A percentile compares a stretch with the other conserved stretches of the same genome.
These are phyloP conservation scores for Microtus richardsoni DNA, from an alignment of 2,113 vertebrate genomes.

Conservation along the genomic window DNA sequence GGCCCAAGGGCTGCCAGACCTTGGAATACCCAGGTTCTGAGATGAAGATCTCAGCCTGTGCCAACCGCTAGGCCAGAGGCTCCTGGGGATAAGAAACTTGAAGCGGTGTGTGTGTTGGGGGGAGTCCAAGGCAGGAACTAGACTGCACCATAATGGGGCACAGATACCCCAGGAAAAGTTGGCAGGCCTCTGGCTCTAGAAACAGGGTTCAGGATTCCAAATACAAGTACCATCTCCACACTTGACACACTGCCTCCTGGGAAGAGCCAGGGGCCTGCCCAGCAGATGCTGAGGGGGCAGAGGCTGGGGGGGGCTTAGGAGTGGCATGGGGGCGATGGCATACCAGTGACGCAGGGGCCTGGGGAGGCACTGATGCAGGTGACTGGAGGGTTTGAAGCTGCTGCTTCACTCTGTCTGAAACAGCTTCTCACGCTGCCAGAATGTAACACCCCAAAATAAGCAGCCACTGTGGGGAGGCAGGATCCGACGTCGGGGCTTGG, in stretches of 20 bases:
- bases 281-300: slow-evolving; percentile 40
- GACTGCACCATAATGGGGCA: background rate
- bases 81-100: background rate
- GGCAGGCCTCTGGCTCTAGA: background rate
- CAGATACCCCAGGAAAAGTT: background rate
- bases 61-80: background rate
- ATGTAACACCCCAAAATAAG: slow-evolving; percentile 83
- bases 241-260: background rate
- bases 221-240: background rate
- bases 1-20: background rate
- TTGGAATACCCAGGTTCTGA: background rate
- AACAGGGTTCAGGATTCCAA: background rate
- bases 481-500: slow-evolving; percentile 22
- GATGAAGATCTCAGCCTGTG: background rate
- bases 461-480: slow-evolving; percentile 50
- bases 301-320: slow-evolving; percentile 28
- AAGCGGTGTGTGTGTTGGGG: background rate
- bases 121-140: background rate
- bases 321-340: slow-evolving; percentile 48
- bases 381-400: slow-evolving; percentile 43
- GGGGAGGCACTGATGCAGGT: slow-evolving; percentile 64
- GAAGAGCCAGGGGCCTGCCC: background rate
- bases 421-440: slow-evolving; percentile 79
- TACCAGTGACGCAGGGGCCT: slow-evolving; percentile 67
- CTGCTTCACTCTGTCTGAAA: slow-evolving; percentile 17